phyloP scores from a whole-genome alignment of 2,888 invertebrate genomes.

The Troides oblongomaculatus region DNA sequence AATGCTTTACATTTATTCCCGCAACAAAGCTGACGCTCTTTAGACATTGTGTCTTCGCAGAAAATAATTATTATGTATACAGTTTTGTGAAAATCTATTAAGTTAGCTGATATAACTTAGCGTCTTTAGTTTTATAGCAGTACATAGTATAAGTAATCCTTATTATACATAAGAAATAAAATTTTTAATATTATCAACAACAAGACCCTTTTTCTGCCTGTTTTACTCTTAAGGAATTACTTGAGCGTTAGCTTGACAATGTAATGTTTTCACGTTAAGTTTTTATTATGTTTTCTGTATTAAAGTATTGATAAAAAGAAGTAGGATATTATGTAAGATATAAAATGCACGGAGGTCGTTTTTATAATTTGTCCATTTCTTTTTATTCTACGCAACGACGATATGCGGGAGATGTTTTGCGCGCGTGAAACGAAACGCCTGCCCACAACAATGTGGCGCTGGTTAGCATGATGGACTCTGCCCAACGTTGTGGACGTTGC shows the following conservation, averaged over 20 bases:
- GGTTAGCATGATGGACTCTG: too few relatives aligned
- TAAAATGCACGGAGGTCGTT: too few relatives aligned
- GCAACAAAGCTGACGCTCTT: slow-evolving; percentile 60
- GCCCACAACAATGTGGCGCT: too few relatives aligned
- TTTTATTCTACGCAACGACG: too few relatives aligned
- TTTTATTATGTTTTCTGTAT: background rate
- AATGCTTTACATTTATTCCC: slow-evolving; percentile 55
- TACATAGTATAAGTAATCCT: slow-evolving; percentile 70
- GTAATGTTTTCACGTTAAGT: background rate
- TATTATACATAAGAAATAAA: slow-evolving; percentile 76
- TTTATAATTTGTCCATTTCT: too few relatives aligned
- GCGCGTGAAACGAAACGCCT: too few relatives aligned
- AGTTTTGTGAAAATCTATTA: slow-evolving; percentile 64
- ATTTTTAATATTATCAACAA: slow-evolving; percentile 65
- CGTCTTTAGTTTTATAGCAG: slow-evolving; percentile 63
- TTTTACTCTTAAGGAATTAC: background rate
- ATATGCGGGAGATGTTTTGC: too few relatives aligned
- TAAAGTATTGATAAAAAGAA: too few relatives aligned
- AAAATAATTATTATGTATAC: slow-evolving; percentile 60
- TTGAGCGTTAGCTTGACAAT: too few relatives aligned
- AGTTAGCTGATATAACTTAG: slow-evolving; percentile 73
- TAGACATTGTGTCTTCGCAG: slow-evolving; percentile 52
- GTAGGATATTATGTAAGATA: too few relatives aligned
- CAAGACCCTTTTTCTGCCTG: slow-evolving; percentile 32
- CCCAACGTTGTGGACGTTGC: too few relatives aligned